Evolutionary conservation across 1,140 invertebrate genomes (phyloP).

Genomic region (Sitobion miscanthi): DNA sequence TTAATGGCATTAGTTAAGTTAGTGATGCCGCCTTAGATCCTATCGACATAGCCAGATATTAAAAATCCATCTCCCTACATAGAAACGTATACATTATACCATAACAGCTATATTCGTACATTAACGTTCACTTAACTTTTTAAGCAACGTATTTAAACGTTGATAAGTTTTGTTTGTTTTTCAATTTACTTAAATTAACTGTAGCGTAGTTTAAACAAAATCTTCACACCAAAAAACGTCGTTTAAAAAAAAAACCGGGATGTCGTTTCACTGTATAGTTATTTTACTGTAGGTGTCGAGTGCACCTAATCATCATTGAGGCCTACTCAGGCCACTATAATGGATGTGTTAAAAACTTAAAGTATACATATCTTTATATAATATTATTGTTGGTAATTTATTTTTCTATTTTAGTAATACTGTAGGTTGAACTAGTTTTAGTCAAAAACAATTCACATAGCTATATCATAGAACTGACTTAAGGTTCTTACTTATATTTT

Average conservation of each 20-base stretch:
- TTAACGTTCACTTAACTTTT: neutral
- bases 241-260: neutral
- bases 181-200: neutral
- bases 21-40: neutral
- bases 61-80: neutral
- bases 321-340: neutral
- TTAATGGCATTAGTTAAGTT: slow-evolving; percentile 11
- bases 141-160: neutral
- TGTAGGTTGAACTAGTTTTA: neutral
- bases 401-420: neutral
- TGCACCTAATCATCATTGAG: neutral
- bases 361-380: neutral
- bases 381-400: neutral
- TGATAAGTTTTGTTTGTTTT: slow-evolving; percentile 13
- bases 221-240: neutral
- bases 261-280: neutral
- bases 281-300: neutral
- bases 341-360: neutral
- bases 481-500: neutral
- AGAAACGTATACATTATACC: neutral
- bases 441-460: neutral
- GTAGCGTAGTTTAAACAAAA: neutral
- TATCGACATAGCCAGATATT: neutral
- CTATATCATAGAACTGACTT: too few species aligned
- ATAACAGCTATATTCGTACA: neutral